A percentile compares a stretch with the other conserved stretches of the same genome.
These are phyloP conservation scores for Musca vetustissima DNA, from an alignment of 1,140 invertebrate species.

Conservation along the genomic window DNA sequence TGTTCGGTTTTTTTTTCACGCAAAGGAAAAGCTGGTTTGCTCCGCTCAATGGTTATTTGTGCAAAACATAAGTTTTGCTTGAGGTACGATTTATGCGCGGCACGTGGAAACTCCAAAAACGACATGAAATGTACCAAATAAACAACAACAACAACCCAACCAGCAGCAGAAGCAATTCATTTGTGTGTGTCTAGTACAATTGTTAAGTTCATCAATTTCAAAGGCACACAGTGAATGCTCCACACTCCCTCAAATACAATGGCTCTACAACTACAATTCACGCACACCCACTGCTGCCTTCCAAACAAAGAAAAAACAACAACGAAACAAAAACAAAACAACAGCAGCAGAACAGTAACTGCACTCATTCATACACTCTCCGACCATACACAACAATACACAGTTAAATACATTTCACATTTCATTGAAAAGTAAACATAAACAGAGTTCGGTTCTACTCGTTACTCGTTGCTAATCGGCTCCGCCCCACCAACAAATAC, in stretches of 20 bases:
- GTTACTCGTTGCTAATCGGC: not conserved
- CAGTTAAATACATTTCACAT: no score
- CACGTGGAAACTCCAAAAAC: conserved; percentile 7
- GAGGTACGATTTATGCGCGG: conserved; percentile 15
- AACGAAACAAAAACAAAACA: no score
- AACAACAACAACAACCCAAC: not conserved
- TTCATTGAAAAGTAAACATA: no score
- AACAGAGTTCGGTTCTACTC: not conserved
- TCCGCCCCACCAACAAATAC: conserved; percentile 6
- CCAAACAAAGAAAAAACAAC: no score
- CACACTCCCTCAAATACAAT: not conserved
- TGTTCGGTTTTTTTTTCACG: not conserved
- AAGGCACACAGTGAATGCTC: no score
- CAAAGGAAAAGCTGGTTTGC: not conserved
- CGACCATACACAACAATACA: no score
- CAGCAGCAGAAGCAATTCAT: not conserved
- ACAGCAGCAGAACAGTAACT: no score
- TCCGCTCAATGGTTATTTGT: not conserved
- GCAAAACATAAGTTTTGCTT: not conserved
- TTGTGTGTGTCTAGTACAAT: conserved; percentile 14
- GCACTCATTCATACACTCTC: no score
- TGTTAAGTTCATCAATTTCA: conserved; percentile 8
- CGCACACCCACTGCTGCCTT: no score
- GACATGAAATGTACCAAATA: not conserved
- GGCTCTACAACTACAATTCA: not conserved